Conservation (phyloP, 2,797 vertebrate species). For the Gymnothorax reevesii region DNA sequence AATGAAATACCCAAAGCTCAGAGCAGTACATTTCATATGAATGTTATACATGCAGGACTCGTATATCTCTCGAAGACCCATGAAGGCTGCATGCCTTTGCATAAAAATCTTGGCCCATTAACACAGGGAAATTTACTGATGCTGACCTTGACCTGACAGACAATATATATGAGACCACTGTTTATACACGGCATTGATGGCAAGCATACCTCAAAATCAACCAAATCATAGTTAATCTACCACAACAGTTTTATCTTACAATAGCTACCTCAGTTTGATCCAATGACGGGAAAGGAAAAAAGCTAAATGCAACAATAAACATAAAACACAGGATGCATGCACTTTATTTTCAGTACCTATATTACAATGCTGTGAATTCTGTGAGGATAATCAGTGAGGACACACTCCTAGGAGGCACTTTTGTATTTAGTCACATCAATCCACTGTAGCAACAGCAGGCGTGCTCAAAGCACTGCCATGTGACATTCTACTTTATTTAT, state of each 20-base stretch:
- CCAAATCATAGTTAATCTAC: neutral
- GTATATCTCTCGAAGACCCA: constrained; percentile 55
- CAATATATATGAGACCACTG: constrained; percentile 5
- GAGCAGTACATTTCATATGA: neutral
- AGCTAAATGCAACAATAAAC: neutral
- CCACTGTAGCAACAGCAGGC: neutral
- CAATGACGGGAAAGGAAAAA: constrained; percentile 26
- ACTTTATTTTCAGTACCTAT: neutral
- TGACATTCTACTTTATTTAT: constrained; percentile 7
- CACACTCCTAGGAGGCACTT: constrained; percentile 2
- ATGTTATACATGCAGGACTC: neutral
- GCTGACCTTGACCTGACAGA: constrained; percentile 58
- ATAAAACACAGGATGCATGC: neutral
- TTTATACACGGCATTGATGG: neutral
- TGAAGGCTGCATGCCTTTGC: constrained; percentile 68
- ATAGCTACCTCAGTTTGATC: neutral
- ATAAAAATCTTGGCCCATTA: constrained; percentile 70
- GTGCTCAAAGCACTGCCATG: neutral
- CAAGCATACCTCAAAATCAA: constrained; percentile 1
- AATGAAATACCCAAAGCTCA: neutral
- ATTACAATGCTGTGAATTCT: neutral
- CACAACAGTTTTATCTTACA: neutral
- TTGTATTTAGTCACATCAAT: neutral
- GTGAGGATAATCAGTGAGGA: constrained; percentile 19
- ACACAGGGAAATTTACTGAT: constrained; percentile 67